phyloP scores from a whole-genome alignment of 1,140 invertebrate species.

The Holcopasites calliopsidis region DNA sequence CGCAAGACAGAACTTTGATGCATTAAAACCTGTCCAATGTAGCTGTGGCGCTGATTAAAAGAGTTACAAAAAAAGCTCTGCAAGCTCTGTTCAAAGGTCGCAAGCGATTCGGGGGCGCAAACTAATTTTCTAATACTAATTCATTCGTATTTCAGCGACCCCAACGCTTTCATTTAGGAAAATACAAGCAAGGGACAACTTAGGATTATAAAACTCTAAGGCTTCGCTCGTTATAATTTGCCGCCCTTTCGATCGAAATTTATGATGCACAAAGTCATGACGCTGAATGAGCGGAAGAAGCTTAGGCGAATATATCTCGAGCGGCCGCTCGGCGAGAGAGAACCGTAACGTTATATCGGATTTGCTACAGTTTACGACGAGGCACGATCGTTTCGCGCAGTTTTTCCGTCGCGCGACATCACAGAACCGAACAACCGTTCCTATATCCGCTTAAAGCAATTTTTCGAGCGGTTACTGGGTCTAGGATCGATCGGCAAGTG shows the following conservation, averaged over 20 bases:
- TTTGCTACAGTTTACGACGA: conserved; percentile 31
- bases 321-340: not conserved
- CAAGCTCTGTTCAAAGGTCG: too few species aligned
- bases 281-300: conserved; percentile 7
- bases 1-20: too few species aligned
- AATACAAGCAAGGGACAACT: too few species aligned
- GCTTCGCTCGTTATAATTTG: not conserved
- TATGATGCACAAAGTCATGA: not conserved
- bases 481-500: conserved; percentile 6
- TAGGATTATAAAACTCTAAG: too few species aligned
- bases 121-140: too few species aligned
- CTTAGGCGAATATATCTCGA: conserved; percentile 31
- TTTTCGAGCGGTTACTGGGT: conserved; percentile 16
- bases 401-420: conserved; percentile 19
- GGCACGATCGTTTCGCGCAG: conserved; percentile 16
- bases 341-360: conserved; percentile 37
- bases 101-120: too few species aligned
- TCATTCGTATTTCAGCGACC: too few species aligned
- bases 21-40: too few species aligned
- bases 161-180: too few species aligned
- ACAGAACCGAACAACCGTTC: conserved; percentile 20
- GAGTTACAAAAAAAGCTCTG: too few species aligned
- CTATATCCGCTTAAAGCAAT: conserved; percentile 46
- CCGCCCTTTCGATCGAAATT: not conserved
- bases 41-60: too few species aligned